Evolutionary conservation across 2,113 vertebrate genomes (phyloP).

Genomic region (Salminus brasiliensis): DNA sequence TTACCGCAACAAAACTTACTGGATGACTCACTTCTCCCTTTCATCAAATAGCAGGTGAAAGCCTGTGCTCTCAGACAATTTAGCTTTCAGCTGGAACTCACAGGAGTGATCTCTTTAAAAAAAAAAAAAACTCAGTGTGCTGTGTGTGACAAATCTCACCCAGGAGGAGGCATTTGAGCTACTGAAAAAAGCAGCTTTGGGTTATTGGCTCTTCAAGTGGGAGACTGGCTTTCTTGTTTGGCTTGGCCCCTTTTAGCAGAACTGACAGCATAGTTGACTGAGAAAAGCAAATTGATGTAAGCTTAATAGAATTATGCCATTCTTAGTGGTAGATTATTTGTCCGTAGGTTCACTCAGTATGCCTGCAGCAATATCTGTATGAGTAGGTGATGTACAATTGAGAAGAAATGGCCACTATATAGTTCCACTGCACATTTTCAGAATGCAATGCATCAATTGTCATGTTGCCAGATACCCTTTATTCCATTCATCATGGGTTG

Average conservation of each 20-base stretch:
- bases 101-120: background rate
- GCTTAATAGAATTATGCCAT: background rate
- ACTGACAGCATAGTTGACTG: background rate
- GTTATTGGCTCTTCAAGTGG: background rate
- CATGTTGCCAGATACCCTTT: too few relatives aligned
- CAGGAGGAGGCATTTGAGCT: constrained; percentile 2
- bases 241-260: background rate
- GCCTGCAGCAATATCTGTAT: background rate
- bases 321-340: background rate
- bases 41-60: constrained; percentile 51
- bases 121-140: background rate
- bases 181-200: background rate
- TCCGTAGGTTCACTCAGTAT: background rate
- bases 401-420: background rate
- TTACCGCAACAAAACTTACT: constrained; percentile 59
- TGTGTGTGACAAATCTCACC: constrained; percentile 8
- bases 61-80: constrained; percentile 44
- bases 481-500: too few relatives aligned
- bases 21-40: constrained; percentile 52
- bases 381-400: background rate
- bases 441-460: too few relatives aligned
- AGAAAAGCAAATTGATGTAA: background rate
- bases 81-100: constrained; percentile 18
- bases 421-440: too few relatives aligned
- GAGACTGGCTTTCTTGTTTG: background rate